Evolutionary conservation across 2,888 invertebrate genomes (phyloP), one percentile per base, ranked within the genome.

Genomic region (Ectemnius cavifrons): DNA sequence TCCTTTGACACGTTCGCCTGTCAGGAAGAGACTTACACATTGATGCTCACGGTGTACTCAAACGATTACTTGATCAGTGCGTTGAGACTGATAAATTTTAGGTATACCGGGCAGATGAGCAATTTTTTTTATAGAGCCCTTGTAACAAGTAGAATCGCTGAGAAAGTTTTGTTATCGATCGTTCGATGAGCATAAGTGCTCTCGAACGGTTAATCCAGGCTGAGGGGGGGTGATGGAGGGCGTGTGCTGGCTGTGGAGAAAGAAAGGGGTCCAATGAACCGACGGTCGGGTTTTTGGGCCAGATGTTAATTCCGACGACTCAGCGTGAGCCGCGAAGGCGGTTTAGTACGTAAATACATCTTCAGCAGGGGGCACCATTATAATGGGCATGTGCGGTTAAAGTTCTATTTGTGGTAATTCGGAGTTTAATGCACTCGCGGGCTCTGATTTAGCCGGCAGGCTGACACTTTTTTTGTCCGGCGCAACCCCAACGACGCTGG

Each of bases 361-460:
- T 90, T 85, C 90, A 88, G 89, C 88, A 86, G 91, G 90, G 88
- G 88, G 89, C 80, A 84, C 88, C 88, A 90, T 91, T 90, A 90
- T 91, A 90, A 90, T 90, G 88, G 89, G 88, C 84, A 85, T 86
- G 84, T 88, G 88, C 86, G 90, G 88, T 89, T 89, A 88, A 89
- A 85, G 89, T 90, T 91, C 90, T 91, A 91, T 91, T 90, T 90
- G 90, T 88, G 89, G 90, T 90, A 88, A 90, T 90, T 90, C 89
- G 86, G 89, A 88, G 89, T 90, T 90, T 90, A 90, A 90, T 90
- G 90, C 89, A 89, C 89, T 88, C 84, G 82, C 71, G 52, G 37
- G 83, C 77, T 87, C 88, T 87, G 85, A 89, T 90, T 88, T 88
- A 87, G 88, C 83, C 86, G 72, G 64, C 81, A 71, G 75, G 70